Base-by-base conservation (phyloP, 1,140 invertebrate genomes). In the Drosophila obscura region DNA sequence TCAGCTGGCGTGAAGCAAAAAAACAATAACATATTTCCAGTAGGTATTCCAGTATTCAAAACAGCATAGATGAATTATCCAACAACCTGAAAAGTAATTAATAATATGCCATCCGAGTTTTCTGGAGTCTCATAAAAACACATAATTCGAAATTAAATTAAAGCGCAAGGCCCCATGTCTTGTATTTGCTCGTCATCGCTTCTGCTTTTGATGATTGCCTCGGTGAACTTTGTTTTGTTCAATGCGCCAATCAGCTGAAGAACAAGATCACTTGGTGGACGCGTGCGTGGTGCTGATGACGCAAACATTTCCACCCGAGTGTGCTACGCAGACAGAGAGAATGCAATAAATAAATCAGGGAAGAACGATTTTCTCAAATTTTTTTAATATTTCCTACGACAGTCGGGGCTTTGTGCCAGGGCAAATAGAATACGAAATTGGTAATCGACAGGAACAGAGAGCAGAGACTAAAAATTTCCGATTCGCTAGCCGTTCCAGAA, bases 241-340 rank as follows among this genome's bases (percentile, higher is more conserved):
- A 66, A 61, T 73, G 82, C 68, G 71, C 82, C 73, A 87, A 80
- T 77, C 68, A 74, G 35, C 64, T 5, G 31, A 55, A 69, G 56
- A 24, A 41, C 39, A 63, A 82, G 82, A 87, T 87, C 82, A 87
- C 83, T 87, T 78, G 71, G 57, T 56, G 71, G 57, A 87, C 68
- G 82, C 82, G 82, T 87, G 76, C 73, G 78, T 66, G 43, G 59
- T 62, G 43, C 44, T 73, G 51, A 78, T 87, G 82, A 87, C 82
- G 82, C 84, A 78, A 76, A 87, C 56, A 78, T 68, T 62, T 65
- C 52, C 19, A 46, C 49, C 87, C 78, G 71, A 73, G 68, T 80
- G 73, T 82, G 60, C 59, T 56, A 53, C 35, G 46, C 39, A 48
- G 55, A 43, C 48, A 24, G 51, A 13, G 48, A 74, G 44, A 63